Evolutionary conservation across 2,113 vertebrate species (phyloP), one percentile per base, ranked within the genome.

Genomic region (Scomber japonicus): DNA sequence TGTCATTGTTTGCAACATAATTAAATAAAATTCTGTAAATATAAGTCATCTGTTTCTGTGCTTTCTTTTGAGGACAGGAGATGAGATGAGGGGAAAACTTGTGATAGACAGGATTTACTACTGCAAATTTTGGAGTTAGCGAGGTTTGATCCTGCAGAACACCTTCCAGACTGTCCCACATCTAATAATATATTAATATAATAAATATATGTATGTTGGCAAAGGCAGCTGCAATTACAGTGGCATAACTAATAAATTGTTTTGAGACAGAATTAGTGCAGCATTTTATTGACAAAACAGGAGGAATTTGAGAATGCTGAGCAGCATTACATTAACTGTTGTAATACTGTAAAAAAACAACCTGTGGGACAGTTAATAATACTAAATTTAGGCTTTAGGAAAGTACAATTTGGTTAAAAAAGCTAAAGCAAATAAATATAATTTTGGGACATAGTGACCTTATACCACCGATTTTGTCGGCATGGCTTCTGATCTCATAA

Each of bases 1-100:
- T 95, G 95, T 95, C 92, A 95, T 94, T 94, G 95, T 95, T 95
- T 95, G 94, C 93, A 94, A 91, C 93, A 93, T 95, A 94, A 94
- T 92, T 67, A 92, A 95, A 92, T 92, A 95, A 92, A 94, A 93
- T 92, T 91, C 91, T 95, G 94, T 95, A 95, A 94, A 95, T 95
- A 95, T 91, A 91, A 71, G n/a, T 59, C 12, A 49, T 2, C 27
- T 67, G 8, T 72, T 31, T 76, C 56, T 70, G 51, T 72, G 30
- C 3, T 83, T 82, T 68, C 24, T 82, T 27, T 60, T 80, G 45
- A 66, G 48, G 60, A 8, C 44, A 61, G 14, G 31, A 15, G 12
- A 7, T n/a, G 24, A 67, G n/a, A 62, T 46, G 27, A 57, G 53
- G 30, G 45, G 44, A n/a, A 45, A 49, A 11, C 71, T 16, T 14